Evolutionary conservation across 2,113 vertebrate species (phyloP).

Genomic region (Paraplagusia blochii): DNA sequence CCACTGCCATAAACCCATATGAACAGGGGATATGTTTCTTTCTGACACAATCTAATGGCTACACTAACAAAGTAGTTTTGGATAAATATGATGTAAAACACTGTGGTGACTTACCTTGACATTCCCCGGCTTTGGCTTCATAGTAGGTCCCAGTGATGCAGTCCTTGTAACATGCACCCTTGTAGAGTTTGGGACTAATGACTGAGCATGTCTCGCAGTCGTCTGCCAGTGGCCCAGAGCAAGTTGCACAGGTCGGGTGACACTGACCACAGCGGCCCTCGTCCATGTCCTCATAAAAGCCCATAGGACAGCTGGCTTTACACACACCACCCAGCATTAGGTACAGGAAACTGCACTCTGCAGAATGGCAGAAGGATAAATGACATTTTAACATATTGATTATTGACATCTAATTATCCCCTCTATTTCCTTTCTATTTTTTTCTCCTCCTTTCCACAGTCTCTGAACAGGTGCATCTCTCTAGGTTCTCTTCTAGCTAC

Average conservation of each 20-base stretch:
- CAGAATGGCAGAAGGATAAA: constrained; percentile 3
- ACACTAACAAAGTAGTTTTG: too few relatives aligned
- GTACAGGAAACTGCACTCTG: constrained; percentile 81
- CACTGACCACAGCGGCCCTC: constrained; percentile 74
- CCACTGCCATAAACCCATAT: too few relatives aligned
- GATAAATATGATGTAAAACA: too few relatives aligned
- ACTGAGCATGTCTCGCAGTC: constrained; percentile 77
- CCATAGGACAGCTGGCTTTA: constrained; percentile 75
- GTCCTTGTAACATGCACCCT: constrained; percentile 70
- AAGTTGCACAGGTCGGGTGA: constrained; percentile 73
- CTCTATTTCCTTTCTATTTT: too few relatives aligned
- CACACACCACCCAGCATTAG: constrained; percentile 76
- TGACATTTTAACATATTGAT: too few relatives aligned
- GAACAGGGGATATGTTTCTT: too few relatives aligned
- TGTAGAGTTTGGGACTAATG: constrained; percentile 71
- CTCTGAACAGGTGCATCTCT: too few relatives aligned
- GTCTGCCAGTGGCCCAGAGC: constrained; percentile 71
- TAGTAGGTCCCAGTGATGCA: constrained; percentile 76
- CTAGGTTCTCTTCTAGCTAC: too few relatives aligned
- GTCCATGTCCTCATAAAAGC: constrained; percentile 80
- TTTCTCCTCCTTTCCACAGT: too few relatives aligned
- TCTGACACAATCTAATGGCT: too few relatives aligned
- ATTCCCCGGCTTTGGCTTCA: constrained; percentile 67
- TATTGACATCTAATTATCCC: too few relatives aligned
- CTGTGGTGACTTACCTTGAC: constrained; percentile 71